Evolutionary conservation across 2,797 vertebrate species (phyloP), one percentile per base, ranked within the genome.

Genomic region (Semaprochilodus insignis): DNA sequence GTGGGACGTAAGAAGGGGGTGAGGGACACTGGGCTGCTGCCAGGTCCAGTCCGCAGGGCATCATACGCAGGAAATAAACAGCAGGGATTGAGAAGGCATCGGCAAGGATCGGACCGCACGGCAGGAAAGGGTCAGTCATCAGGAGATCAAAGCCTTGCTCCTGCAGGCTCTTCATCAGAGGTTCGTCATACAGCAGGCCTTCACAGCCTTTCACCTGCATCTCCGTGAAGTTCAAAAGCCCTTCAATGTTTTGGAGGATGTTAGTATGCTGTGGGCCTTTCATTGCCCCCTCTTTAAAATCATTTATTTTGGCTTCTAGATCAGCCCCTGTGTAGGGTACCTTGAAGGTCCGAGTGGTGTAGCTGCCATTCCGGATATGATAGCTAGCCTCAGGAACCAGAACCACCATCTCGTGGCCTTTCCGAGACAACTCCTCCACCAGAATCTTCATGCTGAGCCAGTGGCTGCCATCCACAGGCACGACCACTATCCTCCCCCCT

Each of bases 361-460:
- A 93, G 60, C 13, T 62, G 11, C 60, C 60, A 15, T 62, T 15
- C 23, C 60, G 2, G 23, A 62, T 27, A 16, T 62, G 21, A 73
- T 94, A 0, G 77, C 87, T 94, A 81, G 2, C 89, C 21, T 95
- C 93, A 4, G 95, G 95, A 25, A 92, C 88, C 85, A 95, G 82
- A 1, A 94, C 90, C 27, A 93, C 59, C 3, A 91, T 34, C 1
- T 95, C 89, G 6, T 95, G 94, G 27, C 93, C 93, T 75, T 89
- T 91, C 0, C 0, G 67, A 3, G 21, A 63, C 1, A 95, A 90
- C 83, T 94, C 94, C 69, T 93, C 88, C 83, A 95, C 92, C 83
- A 95, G 80, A 23, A 95, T 83, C 87, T 93, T 91, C 94, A 96
- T 92, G 87, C 95, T 96, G 2, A 96, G 92, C 95, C 95, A 96